Evolutionary conservation across 1,140 invertebrate species (phyloP).

Genomic region (Listronotus bonariensis): DNA sequence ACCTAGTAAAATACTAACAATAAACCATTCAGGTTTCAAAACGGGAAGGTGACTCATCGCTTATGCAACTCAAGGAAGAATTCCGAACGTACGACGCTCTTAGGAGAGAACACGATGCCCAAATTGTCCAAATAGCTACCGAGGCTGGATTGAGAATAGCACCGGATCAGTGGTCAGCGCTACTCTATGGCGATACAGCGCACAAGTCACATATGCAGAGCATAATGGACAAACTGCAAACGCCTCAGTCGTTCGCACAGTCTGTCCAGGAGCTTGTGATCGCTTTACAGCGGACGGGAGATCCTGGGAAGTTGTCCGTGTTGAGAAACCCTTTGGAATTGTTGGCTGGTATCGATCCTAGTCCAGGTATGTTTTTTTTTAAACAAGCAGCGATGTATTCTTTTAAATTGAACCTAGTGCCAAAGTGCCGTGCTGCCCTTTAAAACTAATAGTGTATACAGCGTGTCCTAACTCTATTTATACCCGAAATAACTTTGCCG

Average conservation of each 20-base stretch:
- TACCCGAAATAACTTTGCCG: too few relatives aligned
- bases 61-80: slow-evolving; percentile 99
- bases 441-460: neutral
- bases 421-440: neutral
- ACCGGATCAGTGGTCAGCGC: slow-evolving; percentile 97
- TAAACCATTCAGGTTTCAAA: slow-evolving; percentile 80
- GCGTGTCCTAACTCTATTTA: too few relatives aligned
- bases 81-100: slow-evolving; percentile 94
- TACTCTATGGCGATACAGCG: slow-evolving; percentile 92
- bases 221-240: slow-evolving; percentile 94
- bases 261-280: slow-evolving; percentile 91
- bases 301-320: slow-evolving; percentile 82
- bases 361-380: slow-evolving; percentile 64
- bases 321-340: slow-evolving; percentile 81
- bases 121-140: slow-evolving; percentile 96
- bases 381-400: neutral
- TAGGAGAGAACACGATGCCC: slow-evolving; percentile 95
- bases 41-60: slow-evolving; percentile 93
- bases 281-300: slow-evolving; percentile 87
- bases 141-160: slow-evolving; percentile 96
- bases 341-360: slow-evolving; percentile 84
- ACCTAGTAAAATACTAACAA: neutral
- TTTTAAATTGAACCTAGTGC: neutral
- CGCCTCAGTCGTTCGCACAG: slow-evolving; percentile 87
- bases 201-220: slow-evolving; percentile 99